Evolutionary conservation across 2,888 invertebrate species (phyloP), one percentile per base, ranked within the genome.

Genomic region (Mythimna lalbum): DNA sequence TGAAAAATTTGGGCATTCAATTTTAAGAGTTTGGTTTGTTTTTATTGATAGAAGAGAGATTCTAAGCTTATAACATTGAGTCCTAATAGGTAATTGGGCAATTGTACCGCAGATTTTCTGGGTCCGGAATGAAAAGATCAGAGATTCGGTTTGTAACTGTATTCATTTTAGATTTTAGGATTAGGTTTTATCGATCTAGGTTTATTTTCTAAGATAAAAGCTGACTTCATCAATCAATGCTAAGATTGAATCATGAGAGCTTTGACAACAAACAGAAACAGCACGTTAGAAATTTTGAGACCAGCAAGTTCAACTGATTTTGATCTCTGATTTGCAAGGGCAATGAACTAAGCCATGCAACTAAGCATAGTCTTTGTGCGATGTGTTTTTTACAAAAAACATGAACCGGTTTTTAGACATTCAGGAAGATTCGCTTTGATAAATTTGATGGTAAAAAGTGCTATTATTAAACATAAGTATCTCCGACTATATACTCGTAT

Each of bases 1-100:
- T 43, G 39, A 65, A 62, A 74, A 78, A 82, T 68, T 27, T 68
- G 68, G 49, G 65, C 53, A 63, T 52, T 69, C 66, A 64, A 65
- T 71, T 74, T 76, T 56, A 80, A 69, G 50, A 60, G 33, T 62
- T 63, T 53, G 52, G 23, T 64, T 70, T 57, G 23, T 53, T 67
- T 73, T 69, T 63, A 65, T 74, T 43, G 23, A 43, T 43, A 19
- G 6, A 31, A 55, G 12, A 14, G 62, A 63, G 50, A 59, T 12
- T 27, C 27, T 53, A 12, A 52, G 23, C 31, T 47, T n/a, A 23
- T 27, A 56, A 47, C 6, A 14, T 43, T 49, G 36, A 31, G 14
- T 21, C 14, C 14, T 43, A 27, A 27, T n/a, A 47, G 50, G 21
- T 50, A 21, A 55, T 52, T 52, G 23, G 52, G 31, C 19, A 31